Conservation (phyloP, 2,797 vertebrate genomes). For the Bothrops alternatus region DNA sequence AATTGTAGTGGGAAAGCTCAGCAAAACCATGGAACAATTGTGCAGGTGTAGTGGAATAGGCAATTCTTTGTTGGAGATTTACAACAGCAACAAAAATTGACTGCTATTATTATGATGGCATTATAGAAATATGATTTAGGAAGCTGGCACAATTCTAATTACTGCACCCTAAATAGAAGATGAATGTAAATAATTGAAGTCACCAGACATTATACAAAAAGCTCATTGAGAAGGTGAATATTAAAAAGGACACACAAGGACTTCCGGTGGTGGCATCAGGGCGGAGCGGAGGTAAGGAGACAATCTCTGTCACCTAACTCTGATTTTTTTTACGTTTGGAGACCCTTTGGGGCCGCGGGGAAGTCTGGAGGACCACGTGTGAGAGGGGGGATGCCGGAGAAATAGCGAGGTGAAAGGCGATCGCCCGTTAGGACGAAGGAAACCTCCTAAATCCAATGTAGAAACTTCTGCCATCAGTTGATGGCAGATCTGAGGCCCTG, state of each 20-base stretch:
- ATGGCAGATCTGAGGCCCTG: too few species aligned
- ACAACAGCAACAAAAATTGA: neutral
- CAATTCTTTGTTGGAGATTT: neutral
- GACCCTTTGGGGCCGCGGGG: too few species aligned
- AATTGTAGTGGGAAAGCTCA: neutral
- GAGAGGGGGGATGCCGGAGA: too few species aligned
- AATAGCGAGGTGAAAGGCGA: too few species aligned
- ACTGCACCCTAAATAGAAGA: neutral
- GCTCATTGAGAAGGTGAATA: neutral
- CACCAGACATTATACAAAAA: neutral
- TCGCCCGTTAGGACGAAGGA: too few species aligned
- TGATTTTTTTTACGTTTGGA: too few species aligned
- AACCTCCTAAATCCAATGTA: too few species aligned
- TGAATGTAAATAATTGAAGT: neutral
- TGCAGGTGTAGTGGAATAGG: neutral
- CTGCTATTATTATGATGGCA: neutral
- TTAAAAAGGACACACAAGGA: neutral
- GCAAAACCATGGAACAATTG: neutral
- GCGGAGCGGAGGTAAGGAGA: too few species aligned
- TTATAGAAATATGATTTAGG: neutral
- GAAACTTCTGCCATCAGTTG: too few species aligned
- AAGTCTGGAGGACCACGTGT: too few species aligned
- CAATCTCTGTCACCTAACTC: too few species aligned
- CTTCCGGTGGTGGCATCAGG: too few species aligned
- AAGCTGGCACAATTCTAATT: neutral